Percentiles rank a stretch among this genome's conserved stretches.
Evolutionary conservation across 1,140 invertebrate genomes (phyloP).

Genomic region (Halictus rubicundus): DNA sequence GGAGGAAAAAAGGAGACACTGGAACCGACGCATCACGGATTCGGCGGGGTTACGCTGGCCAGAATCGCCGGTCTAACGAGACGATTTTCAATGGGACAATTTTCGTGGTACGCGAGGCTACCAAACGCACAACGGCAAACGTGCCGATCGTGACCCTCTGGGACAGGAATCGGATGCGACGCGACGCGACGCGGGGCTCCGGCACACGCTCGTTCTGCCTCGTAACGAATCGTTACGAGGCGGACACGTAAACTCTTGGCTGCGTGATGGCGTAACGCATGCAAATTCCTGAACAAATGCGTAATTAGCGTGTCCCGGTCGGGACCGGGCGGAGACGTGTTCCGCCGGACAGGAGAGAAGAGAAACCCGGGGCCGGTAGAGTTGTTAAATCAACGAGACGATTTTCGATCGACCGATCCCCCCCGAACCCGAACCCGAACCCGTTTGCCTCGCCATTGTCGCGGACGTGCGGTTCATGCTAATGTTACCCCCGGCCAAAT

Average conservation of each 20-base stretch:
- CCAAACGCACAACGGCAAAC: conserved; percentile 15
- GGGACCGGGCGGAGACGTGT: conserved; percentile 27
- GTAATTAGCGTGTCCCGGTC: conserved; percentile 68
- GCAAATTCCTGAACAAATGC: conserved; percentile 73
- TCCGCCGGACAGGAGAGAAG: conserved; percentile 10
- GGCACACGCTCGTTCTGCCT: conserved; percentile 13
- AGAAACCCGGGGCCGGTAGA: not conserved
- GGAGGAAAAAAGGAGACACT: not conserved
- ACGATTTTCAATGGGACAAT: conserved; percentile 41
- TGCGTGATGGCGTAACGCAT: conserved; percentile 64
- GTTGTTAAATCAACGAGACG: conserved; percentile 67
- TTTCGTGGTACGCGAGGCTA: not conserved
- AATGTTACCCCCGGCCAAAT: conserved; percentile 61
- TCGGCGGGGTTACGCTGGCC: conserved; percentile 2
- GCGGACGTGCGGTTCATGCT: conserved; percentile 59
- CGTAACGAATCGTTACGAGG: conserved; percentile 64
- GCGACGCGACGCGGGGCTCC: conserved; percentile 12
- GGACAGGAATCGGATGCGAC: conserved; percentile 4
- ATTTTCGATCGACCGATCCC: conserved; percentile 63
- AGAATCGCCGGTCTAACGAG: conserved; percentile 39
- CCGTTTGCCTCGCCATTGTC: conserved; percentile 43
- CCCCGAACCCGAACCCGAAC: conserved; percentile 16
- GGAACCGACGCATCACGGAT: not conserved
- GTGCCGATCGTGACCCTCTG: conserved; percentile 34
- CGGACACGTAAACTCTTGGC: conserved; percentile 56